Conservation (phyloP, 1,140 invertebrate genomes). For the Paraescarpia echinospica region DNA sequence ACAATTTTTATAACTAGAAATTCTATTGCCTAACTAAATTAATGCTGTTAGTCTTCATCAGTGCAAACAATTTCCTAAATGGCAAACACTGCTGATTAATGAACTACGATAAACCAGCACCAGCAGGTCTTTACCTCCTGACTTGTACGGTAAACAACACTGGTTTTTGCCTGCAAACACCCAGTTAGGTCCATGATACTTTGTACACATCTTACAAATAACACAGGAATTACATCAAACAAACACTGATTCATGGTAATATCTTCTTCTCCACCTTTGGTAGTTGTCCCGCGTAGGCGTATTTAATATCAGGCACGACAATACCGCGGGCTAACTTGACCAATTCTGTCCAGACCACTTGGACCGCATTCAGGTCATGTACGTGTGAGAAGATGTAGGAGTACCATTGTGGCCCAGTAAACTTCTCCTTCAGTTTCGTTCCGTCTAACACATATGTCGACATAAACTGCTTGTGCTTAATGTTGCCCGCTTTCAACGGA, state of each 20-base stretch:
- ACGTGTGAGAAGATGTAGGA: conserved; percentile 31
- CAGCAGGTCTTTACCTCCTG: not conserved
- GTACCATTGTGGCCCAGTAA: conserved; percentile 30
- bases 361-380: conserved; percentile 25
- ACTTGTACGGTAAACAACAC: not conserved
- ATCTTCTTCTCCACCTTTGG: conserved; percentile 6
- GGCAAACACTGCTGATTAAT: not conserved
- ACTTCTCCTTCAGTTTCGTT: conserved; percentile 25
- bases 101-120: not conserved
- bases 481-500: conserved; percentile 27
- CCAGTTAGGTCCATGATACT: not conserved
- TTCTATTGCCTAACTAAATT: too few species aligned
- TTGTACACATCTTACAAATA: not conserved
- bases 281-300: conserved; percentile 14
- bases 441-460: conserved; percentile 30
- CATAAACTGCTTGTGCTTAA: conserved; percentile 30
- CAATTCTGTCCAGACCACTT: conserved; percentile 26
- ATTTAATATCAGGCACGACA: conserved; percentile 15
- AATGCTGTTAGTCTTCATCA: not conserved
- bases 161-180: not conserved
- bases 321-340: conserved; percentile 18
- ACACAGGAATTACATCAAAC: not conserved
- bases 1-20: too few species aligned
- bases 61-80: not conserved
- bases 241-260: not conserved